Conservation (phyloP, 1,140 invertebrate species). For the Platyscapa corneri region DNA sequence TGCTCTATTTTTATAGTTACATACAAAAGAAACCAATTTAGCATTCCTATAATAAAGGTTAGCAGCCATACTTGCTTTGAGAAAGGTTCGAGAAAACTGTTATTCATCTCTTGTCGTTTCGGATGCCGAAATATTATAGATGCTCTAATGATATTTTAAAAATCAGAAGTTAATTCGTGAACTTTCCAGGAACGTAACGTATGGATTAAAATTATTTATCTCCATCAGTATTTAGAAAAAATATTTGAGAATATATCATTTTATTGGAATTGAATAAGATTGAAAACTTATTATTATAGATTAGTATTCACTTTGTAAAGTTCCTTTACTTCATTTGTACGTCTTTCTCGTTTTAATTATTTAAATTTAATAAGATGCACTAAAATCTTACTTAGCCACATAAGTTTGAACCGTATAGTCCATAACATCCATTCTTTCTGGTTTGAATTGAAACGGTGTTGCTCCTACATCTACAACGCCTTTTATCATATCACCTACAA, state of each 20-base stretch:
- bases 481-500: conserved; percentile 77
- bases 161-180: neutral
- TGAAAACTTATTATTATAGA: too few relatives aligned
- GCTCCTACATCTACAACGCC: conserved; percentile 78
- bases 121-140: conserved; percentile 81
- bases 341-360: neutral
- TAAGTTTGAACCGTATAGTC: conserved; percentile 79
- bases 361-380: neutral
- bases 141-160: conserved; percentile 63
- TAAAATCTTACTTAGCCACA: conserved; percentile 73
- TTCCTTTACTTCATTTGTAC: neutral
- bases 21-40: conserved; percentile 59
- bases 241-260: neutral
- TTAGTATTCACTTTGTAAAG: neutral
- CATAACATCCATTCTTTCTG: conserved; percentile 76
- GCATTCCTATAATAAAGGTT: conserved; percentile 49
- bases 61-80: conserved; percentile 58
- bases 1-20: conserved; percentile 53
- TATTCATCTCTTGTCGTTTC: conserved; percentile 75
- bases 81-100: conserved; percentile 69
- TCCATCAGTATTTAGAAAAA: neutral
- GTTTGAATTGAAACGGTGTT: conserved; percentile 77
- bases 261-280: neutral
- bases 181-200: too few relatives aligned
- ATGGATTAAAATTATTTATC: neutral